Evolutionary conservation across 2,888 invertebrate genomes (phyloP).

Genomic region (Electrophaes corylata): DNA sequence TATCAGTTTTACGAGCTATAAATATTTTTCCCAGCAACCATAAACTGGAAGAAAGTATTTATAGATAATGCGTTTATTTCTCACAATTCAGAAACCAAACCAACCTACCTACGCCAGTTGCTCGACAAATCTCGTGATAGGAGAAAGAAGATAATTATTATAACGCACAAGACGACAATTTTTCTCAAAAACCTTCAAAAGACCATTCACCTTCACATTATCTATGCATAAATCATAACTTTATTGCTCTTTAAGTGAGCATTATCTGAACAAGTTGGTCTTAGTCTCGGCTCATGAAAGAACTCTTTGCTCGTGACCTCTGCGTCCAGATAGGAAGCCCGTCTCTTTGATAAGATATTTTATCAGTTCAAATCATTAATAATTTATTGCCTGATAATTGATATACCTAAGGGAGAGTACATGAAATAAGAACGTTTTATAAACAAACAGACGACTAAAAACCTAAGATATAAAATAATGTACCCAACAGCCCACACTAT

Average conservation of each 20-base stretch:
- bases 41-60: no score
- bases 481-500: no score
- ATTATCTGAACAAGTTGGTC: conserved; percentile 68
- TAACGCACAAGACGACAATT: conserved; percentile 15
- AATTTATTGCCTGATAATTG: conserved; percentile 20
- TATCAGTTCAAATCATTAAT: conserved; percentile 25
- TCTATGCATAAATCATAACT: conserved; percentile 73
- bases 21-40: no score
- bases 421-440: no score
- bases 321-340: conserved; percentile 59
- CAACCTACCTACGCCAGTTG: no score
- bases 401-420: not conserved
- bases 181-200: conserved; percentile 37
- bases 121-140: not conserved
- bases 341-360: conserved; percentile 27
- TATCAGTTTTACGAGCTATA: no score
- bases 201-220: conserved; percentile 52
- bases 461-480: no score
- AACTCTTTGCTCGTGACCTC: conserved; percentile 57
- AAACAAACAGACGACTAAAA: no score
- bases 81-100: no score
- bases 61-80: no score
- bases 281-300: conserved; percentile 53
- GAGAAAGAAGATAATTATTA: not conserved
- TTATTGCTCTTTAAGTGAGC: conserved; percentile 73